Conservation (phyloP, 1,140 invertebrate genomes). For the Drosophila sechellia region DNA sequence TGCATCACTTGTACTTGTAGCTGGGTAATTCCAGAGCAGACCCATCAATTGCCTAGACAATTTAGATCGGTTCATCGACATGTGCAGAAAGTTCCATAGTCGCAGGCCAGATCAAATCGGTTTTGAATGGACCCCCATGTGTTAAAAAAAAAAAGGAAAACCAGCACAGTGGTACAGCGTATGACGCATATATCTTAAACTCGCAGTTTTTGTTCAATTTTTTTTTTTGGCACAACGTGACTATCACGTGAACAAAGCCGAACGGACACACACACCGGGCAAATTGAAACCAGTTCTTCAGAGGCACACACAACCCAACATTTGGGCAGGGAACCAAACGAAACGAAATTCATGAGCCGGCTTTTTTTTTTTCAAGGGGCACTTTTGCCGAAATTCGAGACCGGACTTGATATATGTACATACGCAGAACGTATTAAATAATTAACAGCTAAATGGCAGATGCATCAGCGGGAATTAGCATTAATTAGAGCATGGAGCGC, state of each 20-base stretch:
- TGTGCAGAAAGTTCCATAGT: slow-evolving; percentile 36
- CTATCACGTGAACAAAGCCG: slow-evolving; percentile 58
- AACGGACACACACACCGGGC: slow-evolving; percentile 18
- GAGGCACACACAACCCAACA: slow-evolving; percentile 2
- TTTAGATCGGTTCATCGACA: slow-evolving; percentile 59
- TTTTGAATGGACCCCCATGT: slow-evolving; percentile 10
- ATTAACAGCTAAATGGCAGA: slow-evolving; percentile 47
- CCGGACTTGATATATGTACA: slow-evolving; percentile 4
- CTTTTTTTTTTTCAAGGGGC: slow-evolving; percentile 4
- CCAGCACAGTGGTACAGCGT: slow-evolving; percentile 35
- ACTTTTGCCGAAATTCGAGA: slow-evolving; percentile 46
- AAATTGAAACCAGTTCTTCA: slow-evolving; percentile 47
- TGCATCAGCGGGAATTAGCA: slow-evolving; percentile 61
- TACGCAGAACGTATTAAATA: slow-evolving; percentile 36
- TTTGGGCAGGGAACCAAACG: slow-evolving; percentile 21
- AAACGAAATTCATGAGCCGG: slow-evolving; percentile 33
- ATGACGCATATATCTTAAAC: slow-evolving; percentile 35
- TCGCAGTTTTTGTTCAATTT: background rate
- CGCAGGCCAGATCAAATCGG: slow-evolving; percentile 25
- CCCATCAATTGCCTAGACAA: slow-evolving; percentile 26
- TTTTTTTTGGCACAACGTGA: slow-evolving; percentile 60
- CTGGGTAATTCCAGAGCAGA: slow-evolving; percentile 9
- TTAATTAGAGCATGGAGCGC: slow-evolving; percentile 62
- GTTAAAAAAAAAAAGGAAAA: background rate
- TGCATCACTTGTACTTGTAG: slow-evolving; percentile 7